These are phyloP conservation scores for Bombus balteatus DNA, from an alignment of 1,140 invertebrate species.

Conservation along the genomic window DNA sequence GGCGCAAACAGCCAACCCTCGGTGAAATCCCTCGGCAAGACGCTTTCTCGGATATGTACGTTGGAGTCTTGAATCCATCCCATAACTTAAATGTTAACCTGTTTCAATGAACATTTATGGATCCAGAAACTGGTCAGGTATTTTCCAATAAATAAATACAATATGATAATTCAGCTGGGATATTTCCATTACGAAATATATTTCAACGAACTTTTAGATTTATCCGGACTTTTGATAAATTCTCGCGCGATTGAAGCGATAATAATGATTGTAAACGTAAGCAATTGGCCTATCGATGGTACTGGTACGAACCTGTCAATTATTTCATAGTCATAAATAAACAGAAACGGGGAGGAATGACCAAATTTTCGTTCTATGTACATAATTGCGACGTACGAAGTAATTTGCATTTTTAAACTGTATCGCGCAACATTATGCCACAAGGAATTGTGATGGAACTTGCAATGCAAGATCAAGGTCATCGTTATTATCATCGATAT, in stretches of 20 bases:
- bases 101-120: slow-evolving; percentile 3
- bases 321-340: neutral
- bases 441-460: neutral
- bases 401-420: neutral
- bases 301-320: neutral
- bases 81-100: slow-evolving; percentile 7
- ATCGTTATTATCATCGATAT: slow-evolving; percentile 14
- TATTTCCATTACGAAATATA: neutral
- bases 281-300: neutral
- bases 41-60: slow-evolving; percentile 67
- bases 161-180: neutral
- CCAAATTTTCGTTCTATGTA: neutral
- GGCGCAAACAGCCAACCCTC: slow-evolving; percentile 76
- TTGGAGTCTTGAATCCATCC: neutral
- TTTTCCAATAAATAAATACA: neutral
- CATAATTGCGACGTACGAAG: neutral
- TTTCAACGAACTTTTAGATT: neutral
- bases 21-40: slow-evolving; percentile 74
- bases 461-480: slow-evolving; percentile 18
- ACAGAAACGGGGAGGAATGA: neutral
- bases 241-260: neutral
- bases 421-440: neutral
- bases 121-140: neutral
- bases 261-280: slow-evolving; percentile 5
- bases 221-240: neutral